Evolutionary conservation across 2,113 vertebrate genomes (phyloP).

Genomic region (Elachura formosa): DNA sequence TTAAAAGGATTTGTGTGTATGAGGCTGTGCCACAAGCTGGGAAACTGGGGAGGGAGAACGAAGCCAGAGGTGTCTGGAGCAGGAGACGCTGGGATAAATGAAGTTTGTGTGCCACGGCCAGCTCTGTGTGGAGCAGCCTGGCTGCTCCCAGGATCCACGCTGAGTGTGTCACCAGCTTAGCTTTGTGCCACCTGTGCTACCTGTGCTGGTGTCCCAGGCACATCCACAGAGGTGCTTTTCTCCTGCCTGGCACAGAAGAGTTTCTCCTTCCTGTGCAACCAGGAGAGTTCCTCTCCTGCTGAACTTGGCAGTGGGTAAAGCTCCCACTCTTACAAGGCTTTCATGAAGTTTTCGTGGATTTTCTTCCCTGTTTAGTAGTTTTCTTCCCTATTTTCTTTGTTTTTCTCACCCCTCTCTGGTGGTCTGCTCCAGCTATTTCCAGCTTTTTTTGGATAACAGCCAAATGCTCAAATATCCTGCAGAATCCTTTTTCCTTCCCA

Average conservation of each 20-base stretch:
- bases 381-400: neutral
- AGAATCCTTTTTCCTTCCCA: neutral
- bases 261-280: neutral
- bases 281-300: too few species aligned
- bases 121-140: neutral
- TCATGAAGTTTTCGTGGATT: neutral
- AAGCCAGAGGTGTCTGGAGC: neutral
- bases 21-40: neutral
- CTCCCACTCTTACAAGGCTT: accelerated
- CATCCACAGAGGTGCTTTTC: neutral
- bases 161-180: neutral
- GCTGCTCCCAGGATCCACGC: neutral
- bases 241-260: neutral
- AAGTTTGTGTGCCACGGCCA: neutral
- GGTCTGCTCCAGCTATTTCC: neutral
- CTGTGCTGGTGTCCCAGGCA: accelerated
- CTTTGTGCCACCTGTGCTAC: neutral
- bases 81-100: neutral
- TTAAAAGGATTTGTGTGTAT: neutral
- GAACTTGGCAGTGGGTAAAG: accelerated
- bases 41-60: neutral
- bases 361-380: neutral
- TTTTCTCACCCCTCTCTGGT: neutral
- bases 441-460: neutral
- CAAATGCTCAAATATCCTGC: neutral